Base-by-base conservation (phyloP, 2,797 vertebrate genomes). In the Triplophysa yarkandensis region DNA sequence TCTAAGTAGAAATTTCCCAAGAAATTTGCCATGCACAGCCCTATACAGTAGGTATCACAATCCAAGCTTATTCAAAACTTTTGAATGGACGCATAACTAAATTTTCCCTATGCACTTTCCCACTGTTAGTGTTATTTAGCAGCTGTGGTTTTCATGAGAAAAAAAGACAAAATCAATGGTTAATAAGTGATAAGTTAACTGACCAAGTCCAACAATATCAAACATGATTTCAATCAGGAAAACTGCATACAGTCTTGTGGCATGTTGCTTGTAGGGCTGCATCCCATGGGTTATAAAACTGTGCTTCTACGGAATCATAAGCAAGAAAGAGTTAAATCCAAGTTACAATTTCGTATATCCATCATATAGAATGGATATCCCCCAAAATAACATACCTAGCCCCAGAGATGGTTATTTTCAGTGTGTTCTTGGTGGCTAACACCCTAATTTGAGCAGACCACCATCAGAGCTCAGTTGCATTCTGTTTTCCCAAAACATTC, bases 401-500 rank as follows among this genome's bases (percentile, higher is more conserved):
- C 23, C 30, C 27, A n/a, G n/a, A 62, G 41, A 68, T 11, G 28
- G 57, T 28, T 68, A 78, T 78, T 63, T 46, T 57, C 71, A 63
- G 57, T 68, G 25, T 55, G 54, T 30, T 39, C 66, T 41, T 70
- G 61, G 72, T 66, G 72, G 57, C 61, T 52, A 72, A 63, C 50
- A 76, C 58, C 16, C 76, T 58, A 57, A 30, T 70, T 74, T 25
- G 67, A 68, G 3, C 54, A 57, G 89, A 91, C 90, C 89, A 89
- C 91, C 87, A 62, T 79, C 83, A 63, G 68, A 80, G 89, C 64
- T 50, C 82, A 61, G 78, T 61, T 73, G 85, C 77, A 82, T 83
- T 68, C 52, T 83, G 85, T 88, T 85, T 85, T 86, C 87, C 78
- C 62, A 75, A 62, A 80, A 67, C 80, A 78, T 85, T 84, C 83